Evolutionary conservation across 2,888 invertebrate species (phyloP).

Genomic region (Tachystola acroxantha): DNA sequence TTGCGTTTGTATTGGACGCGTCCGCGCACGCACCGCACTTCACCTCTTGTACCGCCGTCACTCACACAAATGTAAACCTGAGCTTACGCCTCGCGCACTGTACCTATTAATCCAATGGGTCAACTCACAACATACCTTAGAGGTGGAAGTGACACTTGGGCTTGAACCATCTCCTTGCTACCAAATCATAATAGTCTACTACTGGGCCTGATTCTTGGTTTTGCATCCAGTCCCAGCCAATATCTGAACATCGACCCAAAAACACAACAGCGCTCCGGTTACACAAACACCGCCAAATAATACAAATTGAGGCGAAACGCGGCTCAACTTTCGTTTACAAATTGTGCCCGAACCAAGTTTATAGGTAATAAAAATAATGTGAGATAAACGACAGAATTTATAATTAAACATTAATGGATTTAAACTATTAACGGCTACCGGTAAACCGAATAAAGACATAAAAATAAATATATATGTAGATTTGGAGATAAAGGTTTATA

Average conservation of each 20-base stretch:
- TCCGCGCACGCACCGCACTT: too few relatives aligned
- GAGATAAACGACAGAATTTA: constrained; percentile 65
- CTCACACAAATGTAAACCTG: too few relatives aligned
- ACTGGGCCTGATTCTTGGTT: too few relatives aligned
- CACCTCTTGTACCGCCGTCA: too few relatives aligned
- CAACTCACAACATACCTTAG: too few relatives aligned
- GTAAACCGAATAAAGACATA: constrained; percentile 73
- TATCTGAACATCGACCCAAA: not conserved
- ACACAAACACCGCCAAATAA: constrained; percentile 30
- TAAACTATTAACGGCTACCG: constrained; percentile 75
- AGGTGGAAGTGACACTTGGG: too few relatives aligned
- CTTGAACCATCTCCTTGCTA: too few relatives aligned
- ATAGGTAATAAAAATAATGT: constrained; percentile 70
- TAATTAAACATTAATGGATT: constrained; percentile 72
- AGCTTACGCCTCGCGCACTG: too few relatives aligned
- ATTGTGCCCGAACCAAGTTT: constrained; percentile 55
- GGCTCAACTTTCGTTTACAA: constrained; percentile 62
- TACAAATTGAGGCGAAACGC: constrained; percentile 41
- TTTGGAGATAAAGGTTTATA: constrained; percentile 60
- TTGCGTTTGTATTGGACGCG: too few relatives aligned
- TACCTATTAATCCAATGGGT: too few relatives aligned
- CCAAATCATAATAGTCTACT: too few relatives aligned
- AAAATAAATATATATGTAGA: constrained; percentile 75
- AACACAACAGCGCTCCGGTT: constrained; percentile 18
- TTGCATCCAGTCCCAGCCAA: too few relatives aligned